Evolutionary conservation across 2,888 invertebrate genomes (phyloP).

Genomic region (Meloe dianella): DNA sequence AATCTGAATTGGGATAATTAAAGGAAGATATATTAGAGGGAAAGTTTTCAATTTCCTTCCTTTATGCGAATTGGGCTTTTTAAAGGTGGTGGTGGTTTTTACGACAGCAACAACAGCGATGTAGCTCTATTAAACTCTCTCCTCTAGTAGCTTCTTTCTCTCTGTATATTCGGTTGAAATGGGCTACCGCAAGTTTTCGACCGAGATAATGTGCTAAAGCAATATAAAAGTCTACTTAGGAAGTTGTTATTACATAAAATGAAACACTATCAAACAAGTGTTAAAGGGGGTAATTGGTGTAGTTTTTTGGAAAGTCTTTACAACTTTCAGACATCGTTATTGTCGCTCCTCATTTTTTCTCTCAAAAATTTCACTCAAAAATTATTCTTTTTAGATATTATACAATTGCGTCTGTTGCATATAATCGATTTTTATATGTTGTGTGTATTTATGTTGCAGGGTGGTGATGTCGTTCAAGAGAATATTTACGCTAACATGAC

Average conservation of each 20-base stretch:
- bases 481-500: conserved; percentile 90
- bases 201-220: conserved; percentile 37
- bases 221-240: conserved; percentile 40
- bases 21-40: not conserved
- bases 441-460: conserved; percentile 65
- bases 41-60: conserved; percentile 6
- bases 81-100: not conserved
- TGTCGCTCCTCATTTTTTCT: not conserved
- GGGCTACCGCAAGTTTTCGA: conserved; percentile 24
- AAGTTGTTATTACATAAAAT: conserved; percentile 39
- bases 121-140: not conserved
- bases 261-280: conserved; percentile 39
- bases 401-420: not conserved
- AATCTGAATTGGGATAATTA: not conserved
- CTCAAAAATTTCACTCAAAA: not conserved
- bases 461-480: conserved; percentile 92
- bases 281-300: conserved; percentile 37
- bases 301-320: conserved; percentile 25
- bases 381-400: not conserved
- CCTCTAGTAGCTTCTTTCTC: not conserved
- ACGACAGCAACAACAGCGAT: not conserved
- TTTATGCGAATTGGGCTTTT: not conserved
- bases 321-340: conserved; percentile 5
- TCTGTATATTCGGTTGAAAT: conserved; percentile 3
- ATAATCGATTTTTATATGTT: conserved; percentile 19